These are phyloP conservation scores for Lobophora halterata DNA, from an alignment of 2,888 invertebrate genomes.

Conservation along the genomic window DNA sequence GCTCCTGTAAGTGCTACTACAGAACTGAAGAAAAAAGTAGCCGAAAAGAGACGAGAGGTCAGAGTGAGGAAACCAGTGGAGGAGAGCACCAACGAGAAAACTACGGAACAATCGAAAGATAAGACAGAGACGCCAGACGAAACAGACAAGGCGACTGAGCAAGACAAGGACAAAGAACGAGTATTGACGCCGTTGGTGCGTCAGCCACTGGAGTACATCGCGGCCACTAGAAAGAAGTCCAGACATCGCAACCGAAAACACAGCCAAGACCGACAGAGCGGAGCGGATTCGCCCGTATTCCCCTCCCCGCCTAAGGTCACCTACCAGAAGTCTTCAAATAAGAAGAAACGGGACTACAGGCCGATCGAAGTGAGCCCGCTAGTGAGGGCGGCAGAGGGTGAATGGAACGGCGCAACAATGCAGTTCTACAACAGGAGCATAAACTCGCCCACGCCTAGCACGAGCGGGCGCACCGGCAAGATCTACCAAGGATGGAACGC, in stretches of 20 bases:
- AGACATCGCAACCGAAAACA: constrained; percentile 84
- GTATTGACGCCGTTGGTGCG: constrained; percentile 84
- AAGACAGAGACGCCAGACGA: constrained; percentile 32
- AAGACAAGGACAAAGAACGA: constrained; percentile 67
- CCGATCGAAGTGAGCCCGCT: constrained; percentile 79
- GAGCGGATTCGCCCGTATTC: constrained; percentile 84
- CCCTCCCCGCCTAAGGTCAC: constrained; percentile 84
- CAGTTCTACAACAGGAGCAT: constrained; percentile 85
- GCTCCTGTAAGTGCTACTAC: constrained; percentile 38
- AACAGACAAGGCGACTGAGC: constrained; percentile 43
- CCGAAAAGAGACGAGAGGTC: constrained; percentile 43
- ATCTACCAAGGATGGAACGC: constrained; percentile 76
- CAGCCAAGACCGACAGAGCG: constrained; percentile 82
- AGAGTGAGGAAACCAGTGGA: constrained; percentile 63
- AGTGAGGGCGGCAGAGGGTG: constrained; percentile 58
- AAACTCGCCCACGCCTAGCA: constrained; percentile 81
- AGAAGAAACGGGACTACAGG: constrained; percentile 81
- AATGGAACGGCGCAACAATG: constrained; percentile 87
- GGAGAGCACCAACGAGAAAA: constrained; percentile 51
- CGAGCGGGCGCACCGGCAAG: constrained; percentile 71
- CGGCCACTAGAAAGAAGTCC: constrained; percentile 86
- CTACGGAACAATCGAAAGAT: constrained; percentile 45
- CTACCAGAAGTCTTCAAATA: constrained; percentile 78
- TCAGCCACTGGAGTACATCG: constrained; percentile 88
- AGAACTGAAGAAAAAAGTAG: constrained; percentile 59